Evolutionary conservation across 1,140 invertebrate genomes (phyloP).

Genomic region (Piezodorus guildinii): DNA sequence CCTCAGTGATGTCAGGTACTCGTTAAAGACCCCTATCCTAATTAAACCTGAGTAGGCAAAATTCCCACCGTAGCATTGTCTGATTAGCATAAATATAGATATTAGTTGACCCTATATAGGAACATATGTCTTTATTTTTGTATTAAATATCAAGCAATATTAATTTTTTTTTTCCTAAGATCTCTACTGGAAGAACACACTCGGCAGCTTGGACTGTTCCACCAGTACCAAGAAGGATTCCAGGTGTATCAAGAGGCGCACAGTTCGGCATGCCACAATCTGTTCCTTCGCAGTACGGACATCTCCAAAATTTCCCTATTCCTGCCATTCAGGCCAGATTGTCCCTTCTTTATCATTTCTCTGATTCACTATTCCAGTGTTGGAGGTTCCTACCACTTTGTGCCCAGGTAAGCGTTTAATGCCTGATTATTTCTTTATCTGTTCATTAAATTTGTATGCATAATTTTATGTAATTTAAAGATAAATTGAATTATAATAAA

Average conservation of each 20-base stretch:
- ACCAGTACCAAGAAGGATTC: conserved; percentile 35
- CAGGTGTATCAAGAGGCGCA: conserved; percentile 37
- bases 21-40: no score
- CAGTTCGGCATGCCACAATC: conserved; percentile 42
- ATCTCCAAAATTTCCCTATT: conserved; percentile 40
- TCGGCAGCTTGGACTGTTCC: conserved; percentile 51
- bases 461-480: no score
- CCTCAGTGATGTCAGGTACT: no score
- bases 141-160: no score
- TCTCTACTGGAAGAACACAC: conserved; percentile 49
- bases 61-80: no score
- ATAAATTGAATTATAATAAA: no score
- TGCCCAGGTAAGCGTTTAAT: conserved; percentile 29
- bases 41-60: no score
- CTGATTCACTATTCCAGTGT: conserved; percentile 48
- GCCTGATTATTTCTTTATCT: no score
- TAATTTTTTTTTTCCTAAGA: conserved; percentile 31
- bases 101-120: no score
- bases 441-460: no score
- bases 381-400: conserved; percentile 49
- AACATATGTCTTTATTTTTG: no score
- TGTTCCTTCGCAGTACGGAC: conserved; percentile 46
- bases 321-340: conserved; percentile 43
- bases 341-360: conserved; percentile 48
- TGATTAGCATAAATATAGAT: no score